Conservation (phyloP, 2,888 invertebrate genomes). For the Prosopocoilus inquinatus region DNA sequence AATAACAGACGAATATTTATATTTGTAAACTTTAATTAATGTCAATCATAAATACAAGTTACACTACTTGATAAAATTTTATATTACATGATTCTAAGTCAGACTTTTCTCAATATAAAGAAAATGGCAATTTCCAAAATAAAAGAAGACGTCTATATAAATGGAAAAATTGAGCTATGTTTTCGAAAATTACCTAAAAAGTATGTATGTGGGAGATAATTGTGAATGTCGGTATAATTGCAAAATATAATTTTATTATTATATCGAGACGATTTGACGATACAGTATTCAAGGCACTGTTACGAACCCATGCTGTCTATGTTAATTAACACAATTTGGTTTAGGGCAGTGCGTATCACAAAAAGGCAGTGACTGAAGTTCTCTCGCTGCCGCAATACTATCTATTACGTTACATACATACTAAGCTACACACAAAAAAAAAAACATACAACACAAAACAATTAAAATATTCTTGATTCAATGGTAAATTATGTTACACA, state of each 20-base stretch:
- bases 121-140: conserved; percentile 9
- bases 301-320: conserved; percentile 36
- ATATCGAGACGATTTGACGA: conserved; percentile 34
- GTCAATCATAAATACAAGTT: conserved; percentile 33
- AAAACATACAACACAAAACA: conserved; percentile 5
- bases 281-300: conserved; percentile 44
- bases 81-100: conserved; percentile 29
- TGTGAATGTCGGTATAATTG: conserved; percentile 37
- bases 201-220: conserved; percentile 23
- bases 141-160: conserved; percentile 5
- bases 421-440: conserved; percentile 12
- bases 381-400: conserved; percentile 21
- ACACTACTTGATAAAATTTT: conserved; percentile 30
- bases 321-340: conserved; percentile 33
- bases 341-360: conserved; percentile 45
- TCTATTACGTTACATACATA: conserved; percentile 11
- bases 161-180: conserved; percentile 43
- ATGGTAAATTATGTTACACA: not conserved
- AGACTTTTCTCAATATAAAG: conserved; percentile 27
- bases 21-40: conserved; percentile 20
- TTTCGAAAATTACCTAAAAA: conserved; percentile 23
- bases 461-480: not conserved
- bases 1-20: not conserved
- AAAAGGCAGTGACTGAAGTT: conserved; percentile 39
- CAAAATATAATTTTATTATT: conserved; percentile 40